Conservation (phyloP, 1,140 invertebrate species). For the Goniozus legneri region DNA sequence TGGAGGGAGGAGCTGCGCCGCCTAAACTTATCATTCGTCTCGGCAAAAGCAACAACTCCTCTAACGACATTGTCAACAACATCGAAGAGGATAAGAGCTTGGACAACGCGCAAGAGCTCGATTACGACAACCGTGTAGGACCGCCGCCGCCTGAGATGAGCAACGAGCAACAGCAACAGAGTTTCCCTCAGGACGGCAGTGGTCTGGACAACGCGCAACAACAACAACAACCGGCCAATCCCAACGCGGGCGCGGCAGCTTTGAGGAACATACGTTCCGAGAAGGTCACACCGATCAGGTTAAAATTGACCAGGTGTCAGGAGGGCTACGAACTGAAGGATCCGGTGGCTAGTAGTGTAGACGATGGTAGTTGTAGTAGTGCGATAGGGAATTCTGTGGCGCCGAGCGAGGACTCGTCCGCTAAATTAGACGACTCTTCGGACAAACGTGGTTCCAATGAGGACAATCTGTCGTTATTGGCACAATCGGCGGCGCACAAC, state of each 20-base stretch:
- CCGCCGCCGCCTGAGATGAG: slow-evolving; percentile 43
- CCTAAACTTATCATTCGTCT: slow-evolving; percentile 69
- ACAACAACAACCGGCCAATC: slow-evolving; percentile 44
- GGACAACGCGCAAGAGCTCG: neutral
- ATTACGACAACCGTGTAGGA: slow-evolving; percentile 24
- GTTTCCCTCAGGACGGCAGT: slow-evolving; percentile 46
- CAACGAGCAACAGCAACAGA: slow-evolving; percentile 53
- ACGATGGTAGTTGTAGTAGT: slow-evolving; percentile 63
- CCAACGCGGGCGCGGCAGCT: slow-evolving; percentile 40
- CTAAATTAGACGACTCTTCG: too few relatives aligned
- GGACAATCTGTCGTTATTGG: slow-evolving; percentile 20
- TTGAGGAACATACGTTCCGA: slow-evolving; percentile 60
- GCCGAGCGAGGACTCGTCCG: slow-evolving; percentile 26
- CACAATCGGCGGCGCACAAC: slow-evolving; percentile 32
- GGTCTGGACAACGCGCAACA: slow-evolving; percentile 29
- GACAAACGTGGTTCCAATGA: slow-evolving; percentile 17
- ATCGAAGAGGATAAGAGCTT: neutral
- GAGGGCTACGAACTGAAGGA: slow-evolving; percentile 64
- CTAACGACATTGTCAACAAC: slow-evolving; percentile 7
- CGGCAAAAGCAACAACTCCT: slow-evolving; percentile 43
- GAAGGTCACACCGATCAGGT: slow-evolving; percentile 72
- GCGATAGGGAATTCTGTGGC: slow-evolving; percentile 26
- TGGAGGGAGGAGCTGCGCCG: slow-evolving; percentile 60
- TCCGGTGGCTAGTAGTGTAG: slow-evolving; percentile 40
- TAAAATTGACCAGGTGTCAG: slow-evolving; percentile 76